Evolutionary conservation across 2,888 invertebrate genomes (phyloP).

Genomic region (Sarcophaga caerulescens): DNA sequence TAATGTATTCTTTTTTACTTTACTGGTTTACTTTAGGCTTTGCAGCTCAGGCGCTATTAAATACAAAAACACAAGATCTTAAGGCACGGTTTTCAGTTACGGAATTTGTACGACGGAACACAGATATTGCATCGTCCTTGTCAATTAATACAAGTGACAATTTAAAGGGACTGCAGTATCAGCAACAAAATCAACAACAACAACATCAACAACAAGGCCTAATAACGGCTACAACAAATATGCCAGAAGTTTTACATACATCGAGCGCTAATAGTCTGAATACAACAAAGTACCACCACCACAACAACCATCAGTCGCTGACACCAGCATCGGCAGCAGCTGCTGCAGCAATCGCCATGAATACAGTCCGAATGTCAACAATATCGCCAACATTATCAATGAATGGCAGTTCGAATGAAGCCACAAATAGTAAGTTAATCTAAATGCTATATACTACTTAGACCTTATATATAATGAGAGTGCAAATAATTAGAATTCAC

Average conservation of each 20-base stretch:
- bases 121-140: conserved; percentile 76
- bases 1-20: neutral
- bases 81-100: conserved; percentile 90
- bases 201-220: conserved; percentile 58
- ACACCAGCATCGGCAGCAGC: conserved; percentile 54
- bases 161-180: conserved; percentile 29
- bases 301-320: conserved; percentile 55
- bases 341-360: conserved; percentile 61
- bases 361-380: conserved; percentile 73
- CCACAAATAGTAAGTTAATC: conserved; percentile 74
- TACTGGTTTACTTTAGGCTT: conserved; percentile 44
- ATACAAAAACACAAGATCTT: conserved; percentile 59
- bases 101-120: conserved; percentile 90
- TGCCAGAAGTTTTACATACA: conserved; percentile 75
- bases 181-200: conserved; percentile 64
- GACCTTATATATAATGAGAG: no score
- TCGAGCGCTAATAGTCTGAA: conserved; percentile 73
- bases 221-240: conserved; percentile 66
- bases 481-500: neutral
- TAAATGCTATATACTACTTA: neutral
- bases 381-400: conserved; percentile 82
- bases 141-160: conserved; percentile 50
- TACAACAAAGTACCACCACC: conserved; percentile 64
- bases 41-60: conserved; percentile 11
- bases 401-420: conserved; percentile 78